Conservation (phyloP, 2,888 invertebrate genomes). For the Helleia helle region DNA sequence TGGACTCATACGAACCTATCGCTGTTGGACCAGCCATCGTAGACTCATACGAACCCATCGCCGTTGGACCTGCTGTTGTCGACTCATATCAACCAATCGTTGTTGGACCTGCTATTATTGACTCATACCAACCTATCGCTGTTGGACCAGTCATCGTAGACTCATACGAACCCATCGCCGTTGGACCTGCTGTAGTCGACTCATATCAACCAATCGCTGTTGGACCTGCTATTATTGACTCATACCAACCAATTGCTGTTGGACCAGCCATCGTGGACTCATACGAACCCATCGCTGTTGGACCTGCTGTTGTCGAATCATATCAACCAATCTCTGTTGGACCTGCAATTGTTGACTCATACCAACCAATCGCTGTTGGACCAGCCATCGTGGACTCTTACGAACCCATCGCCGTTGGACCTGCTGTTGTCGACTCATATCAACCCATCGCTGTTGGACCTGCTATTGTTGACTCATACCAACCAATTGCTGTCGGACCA, state of each 20-base stretch:
- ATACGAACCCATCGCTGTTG: neutral
- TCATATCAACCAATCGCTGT: neutral
- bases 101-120: neutral
- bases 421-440: neutral
- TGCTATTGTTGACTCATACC: neutral
- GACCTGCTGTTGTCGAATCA: neutral
- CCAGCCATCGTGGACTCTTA: neutral
- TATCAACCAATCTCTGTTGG: neutral
- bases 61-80: constrained; percentile 4
- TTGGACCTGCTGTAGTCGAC: neutral
- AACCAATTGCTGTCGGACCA: neutral
- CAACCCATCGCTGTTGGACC: neutral
- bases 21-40: neutral
- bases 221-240: neutral
- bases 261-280: neutral
- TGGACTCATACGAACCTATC: neutral
- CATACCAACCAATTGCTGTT: neutral
- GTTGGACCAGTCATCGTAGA: neutral
- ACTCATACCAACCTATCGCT: neutral
- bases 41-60: neutral
- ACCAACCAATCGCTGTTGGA: neutral
- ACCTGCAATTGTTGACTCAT: neutral
- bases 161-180: neutral
- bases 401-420: neutral
- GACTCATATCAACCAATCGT: neutral